phyloP scores from a whole-genome alignment of 2,888 invertebrate genomes.

The Alitta virens region DNA sequence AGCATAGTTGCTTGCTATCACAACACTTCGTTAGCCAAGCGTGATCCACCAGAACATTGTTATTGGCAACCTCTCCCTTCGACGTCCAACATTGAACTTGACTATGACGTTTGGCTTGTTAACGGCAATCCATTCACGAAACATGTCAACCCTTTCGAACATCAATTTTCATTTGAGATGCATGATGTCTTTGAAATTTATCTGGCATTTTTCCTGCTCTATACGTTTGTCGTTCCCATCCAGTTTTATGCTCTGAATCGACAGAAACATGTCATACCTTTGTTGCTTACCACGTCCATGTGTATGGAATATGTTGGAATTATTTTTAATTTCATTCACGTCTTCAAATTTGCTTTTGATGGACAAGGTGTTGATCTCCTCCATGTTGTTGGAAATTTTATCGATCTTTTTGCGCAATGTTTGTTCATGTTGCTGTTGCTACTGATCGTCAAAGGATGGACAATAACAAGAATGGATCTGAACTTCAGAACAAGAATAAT shows the following conservation, averaged over 20 bases:
- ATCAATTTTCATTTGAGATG: slow-evolving; percentile 91
- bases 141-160: slow-evolving; percentile 74
- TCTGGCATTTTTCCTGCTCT: slow-evolving; percentile 80
- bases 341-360: slow-evolving; percentile 84
- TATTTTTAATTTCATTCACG: slow-evolving; percentile 82
- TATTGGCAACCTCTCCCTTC: slow-evolving; percentile 36
- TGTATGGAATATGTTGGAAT: slow-evolving; percentile 81
- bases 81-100: slow-evolving; percentile 56
- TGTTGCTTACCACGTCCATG: slow-evolving; percentile 83
- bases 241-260: slow-evolving; percentile 86
- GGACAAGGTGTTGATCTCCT: slow-evolving; percentile 82
- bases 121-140: slow-evolving; percentile 92
- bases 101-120: slow-evolving; percentile 93
- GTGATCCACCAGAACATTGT: too few species aligned
- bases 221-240: slow-evolving; percentile 80
- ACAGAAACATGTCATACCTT: slow-evolving; percentile 86
- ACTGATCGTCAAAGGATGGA: slow-evolving; percentile 94
- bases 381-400: slow-evolving; percentile 84
- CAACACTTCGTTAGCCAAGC: slow-evolving; percentile 56
- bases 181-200: slow-evolving; percentile 88
- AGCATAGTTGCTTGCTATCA: slow-evolving; percentile 90
- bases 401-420: slow-evolving; percentile 82
- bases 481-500: slow-evolving; percentile 72
- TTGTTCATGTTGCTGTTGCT: slow-evolving; percentile 89
- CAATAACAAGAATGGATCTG: slow-evolving; percentile 84